Evolutionary conservation across 2,113 vertebrate genomes (phyloP).

Genomic region (Rattus norvegicus): GRCr8 NC_086019.1:209976501-209977000

Average conservation of each 20-base stretch:
- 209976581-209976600: background rate
- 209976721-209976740: background rate
- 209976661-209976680: background rate
- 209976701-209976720: background rate
- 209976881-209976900: background rate
- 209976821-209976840: background rate
- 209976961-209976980: too few relatives aligned
- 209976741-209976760: background rate
- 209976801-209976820: background rate
- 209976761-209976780: background rate
- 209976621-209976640: too few relatives aligned
- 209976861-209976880: background rate
- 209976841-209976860: background rate
- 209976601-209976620: too few relatives aligned
- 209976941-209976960: background rate
- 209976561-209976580: background rate
- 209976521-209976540: too few relatives aligned
- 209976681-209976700: background rate
- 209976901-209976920: too few relatives aligned
- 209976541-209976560: too few relatives aligned
- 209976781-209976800: background rate
- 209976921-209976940: background rate
- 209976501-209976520: background rate
- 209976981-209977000: too few relatives aligned
- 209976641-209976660: background rate